These are phyloP conservation scores for Brenthis hecate DNA, from an alignment of 2,888 invertebrate genomes.

Conservation along the genomic window DNA sequence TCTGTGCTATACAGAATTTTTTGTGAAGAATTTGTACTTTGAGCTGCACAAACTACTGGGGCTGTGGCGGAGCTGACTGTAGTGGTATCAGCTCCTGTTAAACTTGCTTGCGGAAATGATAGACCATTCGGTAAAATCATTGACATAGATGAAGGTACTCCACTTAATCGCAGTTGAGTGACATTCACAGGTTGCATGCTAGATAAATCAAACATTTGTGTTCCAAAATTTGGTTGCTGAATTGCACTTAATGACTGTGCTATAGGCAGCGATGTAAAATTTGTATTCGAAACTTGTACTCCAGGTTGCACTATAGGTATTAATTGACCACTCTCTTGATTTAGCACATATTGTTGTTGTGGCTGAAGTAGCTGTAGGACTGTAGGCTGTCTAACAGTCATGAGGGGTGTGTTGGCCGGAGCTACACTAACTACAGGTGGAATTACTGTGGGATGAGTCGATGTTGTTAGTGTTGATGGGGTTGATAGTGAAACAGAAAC, in stretches of 20 bases:
- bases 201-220: slow-evolving; percentile 73
- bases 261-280: slow-evolving; percentile 70
- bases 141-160: slow-evolving; percentile 76
- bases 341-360: slow-evolving; percentile 75
- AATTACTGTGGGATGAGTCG: slow-evolving; percentile 59
- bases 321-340: slow-evolving; percentile 76
- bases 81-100: slow-evolving; percentile 67
- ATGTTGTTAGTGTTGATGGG: slow-evolving; percentile 59
- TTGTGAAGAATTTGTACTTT: slow-evolving; percentile 69
- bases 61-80: slow-evolving; percentile 73
- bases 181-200: slow-evolving; percentile 76
- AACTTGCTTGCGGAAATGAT: slow-evolving; percentile 68
- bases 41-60: slow-evolving; percentile 76
- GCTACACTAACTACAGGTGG: slow-evolving; percentile 73
- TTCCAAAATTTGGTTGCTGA: slow-evolving; percentile 72
- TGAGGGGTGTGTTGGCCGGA: slow-evolving; percentile 66
- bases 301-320: slow-evolving; percentile 78
- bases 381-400: slow-evolving; percentile 75
- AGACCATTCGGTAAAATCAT: slow-evolving; percentile 75
- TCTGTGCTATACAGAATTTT: slow-evolving; percentile 75
- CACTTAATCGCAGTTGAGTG: slow-evolving; percentile 69
- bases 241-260: slow-evolving; percentile 61
- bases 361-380: slow-evolving; percentile 67
- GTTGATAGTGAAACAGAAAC: slow-evolving; percentile 62
- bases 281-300: slow-evolving; percentile 71